Conservation (phyloP, 1,140 invertebrate species). For the Penaeus indicus region DNA sequence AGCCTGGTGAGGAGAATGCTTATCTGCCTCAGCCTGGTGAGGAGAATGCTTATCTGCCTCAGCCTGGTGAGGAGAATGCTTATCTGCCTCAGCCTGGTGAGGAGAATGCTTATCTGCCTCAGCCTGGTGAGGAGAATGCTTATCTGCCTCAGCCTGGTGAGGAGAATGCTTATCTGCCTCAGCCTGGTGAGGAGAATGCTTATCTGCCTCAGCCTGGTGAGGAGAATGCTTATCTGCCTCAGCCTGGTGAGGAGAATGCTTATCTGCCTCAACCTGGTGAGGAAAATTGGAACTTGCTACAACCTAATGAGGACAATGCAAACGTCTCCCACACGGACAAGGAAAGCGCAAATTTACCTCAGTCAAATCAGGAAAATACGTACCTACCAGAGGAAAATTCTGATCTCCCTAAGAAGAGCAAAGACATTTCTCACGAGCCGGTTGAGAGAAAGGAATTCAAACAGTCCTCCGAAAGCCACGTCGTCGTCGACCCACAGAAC, state of each 20-base stretch:
- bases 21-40: neutral
- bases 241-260: neutral
- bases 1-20: neutral
- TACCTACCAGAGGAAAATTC: neutral
- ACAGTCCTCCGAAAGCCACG: too few relatives aligned
- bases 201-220: slow-evolving; percentile 22
- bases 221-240: slow-evolving; percentile 8
- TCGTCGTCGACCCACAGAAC: too few relatives aligned
- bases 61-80: neutral
- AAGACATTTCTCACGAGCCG: neutral
- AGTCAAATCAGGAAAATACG: slow-evolving; percentile 1
- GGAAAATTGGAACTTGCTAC: neutral
- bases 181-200: neutral
- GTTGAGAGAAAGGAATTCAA: neutral
- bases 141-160: neutral
- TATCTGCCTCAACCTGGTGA: neutral
- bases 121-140: neutral
- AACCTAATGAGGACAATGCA: neutral
- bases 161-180: slow-evolving; percentile 29
- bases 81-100: neutral
- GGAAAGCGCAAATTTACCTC: slow-evolving; percentile 4
- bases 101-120: neutral
- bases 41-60: neutral
- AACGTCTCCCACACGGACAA: neutral
- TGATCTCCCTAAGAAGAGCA: neutral